phyloP scores from a whole-genome alignment of 2,888 invertebrate genomes.

The Mimas tiliae region DNA sequence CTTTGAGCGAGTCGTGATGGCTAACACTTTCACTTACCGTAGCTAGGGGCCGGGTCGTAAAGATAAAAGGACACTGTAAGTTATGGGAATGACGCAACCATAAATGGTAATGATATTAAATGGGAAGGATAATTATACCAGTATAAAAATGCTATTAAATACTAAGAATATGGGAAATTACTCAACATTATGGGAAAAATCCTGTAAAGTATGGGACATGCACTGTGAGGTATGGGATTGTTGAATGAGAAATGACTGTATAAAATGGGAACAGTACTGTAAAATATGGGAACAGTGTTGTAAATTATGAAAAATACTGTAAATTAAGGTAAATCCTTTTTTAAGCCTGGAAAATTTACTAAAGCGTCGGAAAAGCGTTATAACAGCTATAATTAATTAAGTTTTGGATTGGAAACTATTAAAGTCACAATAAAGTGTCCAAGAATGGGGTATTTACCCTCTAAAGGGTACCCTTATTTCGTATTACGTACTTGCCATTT shows the following conservation, averaged over 20 bases:
- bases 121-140: not conserved
- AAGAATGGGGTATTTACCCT: no score
- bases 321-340: not conserved
- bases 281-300: not conserved
- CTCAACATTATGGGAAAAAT: not conserved
- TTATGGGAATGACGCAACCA: not conserved
- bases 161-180: not conserved
- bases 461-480: no score
- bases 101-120: not conserved
- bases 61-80: not conserved
- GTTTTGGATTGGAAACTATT: no score
- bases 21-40: conserved; percentile 11
- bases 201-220: not conserved
- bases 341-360: not conserved
- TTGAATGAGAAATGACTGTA: conserved; percentile 5
- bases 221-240: not conserved
- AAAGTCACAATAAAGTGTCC: no score
- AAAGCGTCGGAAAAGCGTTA: not conserved
- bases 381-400: not conserved
- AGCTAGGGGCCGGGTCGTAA: not conserved
- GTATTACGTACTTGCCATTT: no score
- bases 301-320: not conserved
- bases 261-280: not conserved
- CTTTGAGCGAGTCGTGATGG: conserved; percentile 13
- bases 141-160: not conserved